Evolutionary conservation across 2,888 invertebrate species (phyloP).

Genomic region (Caenorhabditis zanzibari): DNA sequence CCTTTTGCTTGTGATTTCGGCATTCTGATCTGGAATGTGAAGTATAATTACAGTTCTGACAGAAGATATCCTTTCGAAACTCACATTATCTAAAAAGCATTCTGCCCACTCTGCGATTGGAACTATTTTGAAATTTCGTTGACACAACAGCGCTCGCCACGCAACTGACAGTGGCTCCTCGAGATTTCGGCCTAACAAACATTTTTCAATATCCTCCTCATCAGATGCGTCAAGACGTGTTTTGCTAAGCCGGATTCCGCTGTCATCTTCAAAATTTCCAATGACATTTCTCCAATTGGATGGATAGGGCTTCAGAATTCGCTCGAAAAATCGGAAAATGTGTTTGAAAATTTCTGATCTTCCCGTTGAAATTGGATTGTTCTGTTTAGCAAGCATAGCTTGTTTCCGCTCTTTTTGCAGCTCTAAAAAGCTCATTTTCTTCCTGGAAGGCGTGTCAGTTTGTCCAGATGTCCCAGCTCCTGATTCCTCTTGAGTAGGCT

Average conservation of each 20-base stretch:
- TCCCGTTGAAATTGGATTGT: conserved; percentile 27
- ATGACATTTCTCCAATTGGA: conserved; percentile 57
- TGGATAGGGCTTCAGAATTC: conserved; percentile 44
- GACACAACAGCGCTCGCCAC: conserved; percentile 47
- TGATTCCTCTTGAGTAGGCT: not conserved
- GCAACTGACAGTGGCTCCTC: conserved; percentile 30
- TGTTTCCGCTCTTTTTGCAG: conserved; percentile 21
- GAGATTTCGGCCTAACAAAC: not conserved
- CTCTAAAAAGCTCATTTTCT: conserved; percentile 31
- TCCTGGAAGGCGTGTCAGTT: too few relatives aligned
- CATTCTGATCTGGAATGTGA: conserved; percentile 19
- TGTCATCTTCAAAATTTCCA: too few relatives aligned
- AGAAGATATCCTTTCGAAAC: not conserved
- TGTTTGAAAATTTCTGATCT: conserved; percentile 32
- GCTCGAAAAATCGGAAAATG: conserved; percentile 50
- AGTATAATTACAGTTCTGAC: not conserved
- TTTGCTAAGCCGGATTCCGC: too few relatives aligned
- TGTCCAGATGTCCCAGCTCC: conserved; percentile 6
- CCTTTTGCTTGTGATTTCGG: conserved; percentile 30
- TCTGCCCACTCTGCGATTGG: conserved; percentile 47
- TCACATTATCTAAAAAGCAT: conserved; percentile 35
- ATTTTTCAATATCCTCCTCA: conserved; percentile 55
- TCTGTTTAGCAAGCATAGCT: conserved; percentile 9
- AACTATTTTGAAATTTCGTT: conserved; percentile 56
- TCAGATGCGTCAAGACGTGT: conserved; percentile 49